Evolutionary conservation across 2,888 invertebrate genomes (phyloP).

Genomic region (Stenoptilia bipunctidactyla): DNA sequence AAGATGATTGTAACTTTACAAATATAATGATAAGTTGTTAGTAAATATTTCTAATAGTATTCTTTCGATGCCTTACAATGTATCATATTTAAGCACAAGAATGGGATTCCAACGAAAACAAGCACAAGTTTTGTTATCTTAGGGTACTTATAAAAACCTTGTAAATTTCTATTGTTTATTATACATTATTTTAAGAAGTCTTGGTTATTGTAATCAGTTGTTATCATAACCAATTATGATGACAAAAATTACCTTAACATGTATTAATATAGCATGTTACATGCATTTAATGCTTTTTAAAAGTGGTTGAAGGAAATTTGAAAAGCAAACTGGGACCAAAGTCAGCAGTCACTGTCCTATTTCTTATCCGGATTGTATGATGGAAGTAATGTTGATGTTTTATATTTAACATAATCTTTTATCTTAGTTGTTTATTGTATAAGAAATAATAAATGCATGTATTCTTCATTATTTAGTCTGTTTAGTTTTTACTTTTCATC

Average conservation of each 20-base stretch:
- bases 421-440: slow-evolving; percentile 39
- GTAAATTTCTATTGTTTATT: too few species aligned
- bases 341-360: slow-evolving; percentile 18
- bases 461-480: slow-evolving; percentile 26
- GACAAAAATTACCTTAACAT: neutral
- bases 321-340: slow-evolving; percentile 23
- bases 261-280: slow-evolving; percentile 4
- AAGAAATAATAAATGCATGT: slow-evolving; percentile 37
- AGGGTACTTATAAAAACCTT: too few species aligned
- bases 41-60: too few species aligned
- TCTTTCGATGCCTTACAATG: too few species aligned
- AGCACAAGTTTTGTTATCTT: too few species aligned
- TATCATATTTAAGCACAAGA: too few species aligned
- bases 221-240: slow-evolving; percentile 2
- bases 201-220: neutral
- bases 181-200: too few species aligned
- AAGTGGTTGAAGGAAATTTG: slow-evolving; percentile 11
- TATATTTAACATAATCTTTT: slow-evolving; percentile 30
- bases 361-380: slow-evolving; percentile 9
- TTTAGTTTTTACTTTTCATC: slow-evolving; percentile 18
- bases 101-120: too few species aligned
- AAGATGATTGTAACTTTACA: too few species aligned
- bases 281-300: slow-evolving; percentile 6
- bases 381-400: slow-evolving; percentile 19
- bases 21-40: too few species aligned